Evolutionary conservation across 2,797 vertebrate genomes (phyloP).

Genomic region (Typhlichthys eigenmanni): DNA sequence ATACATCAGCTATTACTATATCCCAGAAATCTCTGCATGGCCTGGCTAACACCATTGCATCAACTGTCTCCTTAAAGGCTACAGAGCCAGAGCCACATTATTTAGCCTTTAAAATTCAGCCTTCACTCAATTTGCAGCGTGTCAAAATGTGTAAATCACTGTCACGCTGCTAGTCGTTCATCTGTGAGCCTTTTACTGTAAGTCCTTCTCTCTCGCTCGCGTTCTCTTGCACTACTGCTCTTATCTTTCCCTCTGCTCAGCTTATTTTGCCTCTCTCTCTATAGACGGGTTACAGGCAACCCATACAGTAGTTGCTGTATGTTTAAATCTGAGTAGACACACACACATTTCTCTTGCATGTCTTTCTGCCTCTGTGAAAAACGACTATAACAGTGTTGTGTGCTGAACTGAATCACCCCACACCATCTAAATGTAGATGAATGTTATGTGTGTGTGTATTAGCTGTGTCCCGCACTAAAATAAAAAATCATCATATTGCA

Average conservation of each 20-base stretch:
- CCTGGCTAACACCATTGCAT: slow-evolving; percentile 33
- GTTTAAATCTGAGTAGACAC: no score
- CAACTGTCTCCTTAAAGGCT: slow-evolving; percentile 41
- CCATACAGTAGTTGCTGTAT: no score
- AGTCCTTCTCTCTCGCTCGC: slow-evolving; percentile 5
- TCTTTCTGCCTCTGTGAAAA: background rate
- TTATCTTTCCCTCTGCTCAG: background rate
- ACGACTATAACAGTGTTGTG: slow-evolving; percentile 17
- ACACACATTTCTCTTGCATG: no score
- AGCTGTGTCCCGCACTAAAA: no score
- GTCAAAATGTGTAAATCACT: slow-evolving; percentile 46
- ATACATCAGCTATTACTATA: background rate
- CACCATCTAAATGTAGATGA: slow-evolving; percentile 21
- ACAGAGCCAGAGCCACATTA: slow-evolving; percentile 15
- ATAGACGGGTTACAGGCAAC: background rate
- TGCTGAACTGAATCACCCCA: slow-evolving; percentile 27
- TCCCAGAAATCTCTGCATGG: slow-evolving; percentile 33
- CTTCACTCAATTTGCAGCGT: slow-evolving; percentile 47
- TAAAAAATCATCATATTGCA: no score
- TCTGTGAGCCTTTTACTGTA: slow-evolving; percentile 5
- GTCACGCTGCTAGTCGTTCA: slow-evolving; percentile 11
- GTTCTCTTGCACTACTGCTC: background rate
- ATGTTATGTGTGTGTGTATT: background rate
- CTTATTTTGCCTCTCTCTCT: slow-evolving; percentile 1
- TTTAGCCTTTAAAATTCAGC: slow-evolving; percentile 40